A percentile compares a stretch with the other conserved stretches of the same genome.
Evolutionary conservation across 2,113 vertebrate species (phyloP).

Genomic region (Centropus bengalensis): DNA sequence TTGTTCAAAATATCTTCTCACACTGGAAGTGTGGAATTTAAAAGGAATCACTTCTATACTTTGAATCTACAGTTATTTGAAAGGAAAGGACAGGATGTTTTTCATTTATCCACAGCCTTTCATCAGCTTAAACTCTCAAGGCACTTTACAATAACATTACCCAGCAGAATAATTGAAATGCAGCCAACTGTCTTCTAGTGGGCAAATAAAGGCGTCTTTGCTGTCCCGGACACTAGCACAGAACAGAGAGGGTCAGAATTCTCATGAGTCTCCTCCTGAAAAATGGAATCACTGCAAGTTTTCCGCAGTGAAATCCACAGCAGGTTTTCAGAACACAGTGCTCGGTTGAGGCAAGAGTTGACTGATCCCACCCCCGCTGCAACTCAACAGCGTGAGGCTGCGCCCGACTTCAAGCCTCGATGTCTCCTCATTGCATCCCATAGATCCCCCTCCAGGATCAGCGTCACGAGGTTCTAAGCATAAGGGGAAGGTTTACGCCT

Average conservation of each 20-base stretch:
- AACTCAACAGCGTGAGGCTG: background rate
- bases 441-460: background rate
- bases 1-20: background rate
- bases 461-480: background rate
- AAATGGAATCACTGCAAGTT: background rate
- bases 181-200: slow-evolving; percentile 41
- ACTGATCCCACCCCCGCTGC: background rate
- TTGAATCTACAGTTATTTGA: slow-evolving; percentile 13
- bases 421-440: background rate
- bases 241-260: slow-evolving; percentile 5
- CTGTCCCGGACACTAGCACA: background rate
- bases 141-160: slow-evolving; percentile 39
- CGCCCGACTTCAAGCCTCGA: background rate
- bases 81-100: slow-evolving; percentile 56
- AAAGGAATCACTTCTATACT: background rate
- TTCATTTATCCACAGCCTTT: slow-evolving; percentile 50
- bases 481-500: background rate
- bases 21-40: background rate
- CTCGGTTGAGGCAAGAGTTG: background rate
- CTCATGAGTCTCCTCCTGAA: background rate
- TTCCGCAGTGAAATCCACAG: background rate
- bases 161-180: slow-evolving; percentile 58
- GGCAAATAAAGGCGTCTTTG: slow-evolving; percentile 33
- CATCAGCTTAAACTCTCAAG: slow-evolving; percentile 46
- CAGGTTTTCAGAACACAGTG: background rate